Conservation (phyloP, 2,797 vertebrate species). For the Parotocinclus haroldoi region DNA sequence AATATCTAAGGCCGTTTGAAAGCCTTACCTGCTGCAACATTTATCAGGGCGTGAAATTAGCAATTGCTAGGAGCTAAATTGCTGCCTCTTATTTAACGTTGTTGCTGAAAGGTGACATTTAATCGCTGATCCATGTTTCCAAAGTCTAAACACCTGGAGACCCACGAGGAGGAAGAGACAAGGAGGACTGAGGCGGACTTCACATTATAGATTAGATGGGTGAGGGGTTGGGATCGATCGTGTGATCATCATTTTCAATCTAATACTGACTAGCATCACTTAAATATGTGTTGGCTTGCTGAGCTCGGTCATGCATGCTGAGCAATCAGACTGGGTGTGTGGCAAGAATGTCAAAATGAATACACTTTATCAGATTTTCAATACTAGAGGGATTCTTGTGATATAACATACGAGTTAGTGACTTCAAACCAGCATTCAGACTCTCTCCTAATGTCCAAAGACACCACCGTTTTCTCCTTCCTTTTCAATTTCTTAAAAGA, state of each 20-base stretch:
- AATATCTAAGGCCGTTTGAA: conserved; percentile 54
- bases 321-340: conserved; percentile 30
- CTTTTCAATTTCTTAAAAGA: conserved; percentile 37
- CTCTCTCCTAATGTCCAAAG: conserved; percentile 18
- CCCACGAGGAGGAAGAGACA: conserved; percentile 39
- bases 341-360: conserved; percentile 40
- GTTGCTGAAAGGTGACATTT: conserved; percentile 67
- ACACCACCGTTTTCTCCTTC: conserved; percentile 3
- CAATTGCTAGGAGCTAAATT: conserved; percentile 65
- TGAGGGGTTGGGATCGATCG: conserved; percentile 50
- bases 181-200: conserved; percentile 46
- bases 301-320: conserved; percentile 45
- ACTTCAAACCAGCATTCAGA: conserved; percentile 3
- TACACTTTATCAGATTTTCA: background rate
- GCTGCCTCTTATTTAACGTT: conserved; percentile 66
- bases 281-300: conserved; percentile 49
- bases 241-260: conserved; percentile 54
- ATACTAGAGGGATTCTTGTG: background rate
- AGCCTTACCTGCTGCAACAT: conserved; percentile 62
- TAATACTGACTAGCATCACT: conserved; percentile 47
- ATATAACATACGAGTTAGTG: conserved; percentile 15
- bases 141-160: conserved; percentile 55
- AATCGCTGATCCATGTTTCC: conserved; percentile 61
- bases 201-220: conserved; percentile 50
- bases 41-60: conserved; percentile 69